Evolutionary conservation across 2,888 invertebrate genomes (phyloP).

Genomic region (Thelaira solivaga): DNA sequence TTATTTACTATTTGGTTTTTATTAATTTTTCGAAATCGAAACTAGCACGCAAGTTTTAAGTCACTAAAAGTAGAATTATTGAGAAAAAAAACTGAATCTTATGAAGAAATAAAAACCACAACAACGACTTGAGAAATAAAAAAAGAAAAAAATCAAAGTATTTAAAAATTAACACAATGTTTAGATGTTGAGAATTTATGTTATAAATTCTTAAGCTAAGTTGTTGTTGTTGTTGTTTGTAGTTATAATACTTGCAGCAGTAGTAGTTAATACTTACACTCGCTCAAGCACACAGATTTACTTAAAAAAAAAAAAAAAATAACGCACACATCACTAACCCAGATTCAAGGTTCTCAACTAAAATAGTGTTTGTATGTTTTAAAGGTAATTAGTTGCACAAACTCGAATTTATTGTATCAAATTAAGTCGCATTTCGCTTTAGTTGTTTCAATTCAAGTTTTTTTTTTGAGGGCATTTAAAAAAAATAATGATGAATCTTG

Average conservation of each 20-base stretch:
- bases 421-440: background rate
- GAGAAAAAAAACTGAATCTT: background rate
- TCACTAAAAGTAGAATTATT: background rate
- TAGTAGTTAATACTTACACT: background rate
- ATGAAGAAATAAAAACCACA: conserved; percentile 19
- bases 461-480: background rate
- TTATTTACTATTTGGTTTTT: background rate
- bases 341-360: conserved; percentile 55
- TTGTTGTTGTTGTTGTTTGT: conserved; percentile 21
- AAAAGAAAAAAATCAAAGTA: background rate
- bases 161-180: conserved; percentile 32
- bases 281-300: too few species aligned
- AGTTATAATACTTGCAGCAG: conserved; percentile 30
- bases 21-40: conserved; percentile 48
- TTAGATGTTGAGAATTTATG: conserved; percentile 47
- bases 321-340: conserved; percentile 54
- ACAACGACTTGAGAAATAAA: conserved; percentile 23
- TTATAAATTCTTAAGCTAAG: background rate
- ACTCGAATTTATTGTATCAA: too few species aligned
- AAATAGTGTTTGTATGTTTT: conserved; percentile 24
- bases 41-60: conserved; percentile 58
- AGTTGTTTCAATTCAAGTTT: background rate
- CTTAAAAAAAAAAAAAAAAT: conserved; percentile 2
- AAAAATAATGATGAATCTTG: background rate
- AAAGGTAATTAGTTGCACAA: conserved; percentile 29